phyloP scores from a whole-genome alignment of 2,113 vertebrate species.

The Axis porcinus region DNA sequence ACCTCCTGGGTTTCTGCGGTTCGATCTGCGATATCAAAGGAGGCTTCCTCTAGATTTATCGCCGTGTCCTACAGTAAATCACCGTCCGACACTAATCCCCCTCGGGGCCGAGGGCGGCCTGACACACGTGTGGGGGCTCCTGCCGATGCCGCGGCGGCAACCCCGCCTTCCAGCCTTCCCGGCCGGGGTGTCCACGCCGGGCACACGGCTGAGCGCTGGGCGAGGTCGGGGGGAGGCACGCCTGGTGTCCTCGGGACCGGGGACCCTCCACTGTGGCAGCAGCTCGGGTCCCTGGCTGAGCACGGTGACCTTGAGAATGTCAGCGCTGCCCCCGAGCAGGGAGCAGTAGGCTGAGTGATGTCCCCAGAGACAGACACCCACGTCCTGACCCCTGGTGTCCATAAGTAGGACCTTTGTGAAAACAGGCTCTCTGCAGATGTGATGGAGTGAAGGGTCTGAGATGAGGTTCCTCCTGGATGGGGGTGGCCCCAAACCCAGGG shows the following conservation, averaged over 20 bases:
- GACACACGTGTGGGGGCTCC: background rate
- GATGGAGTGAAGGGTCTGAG: background rate
- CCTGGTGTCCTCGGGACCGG: background rate
- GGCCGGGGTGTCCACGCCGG: rapidly evolving
- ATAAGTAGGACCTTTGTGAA: background rate
- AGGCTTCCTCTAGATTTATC: background rate
- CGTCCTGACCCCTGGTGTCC: background rate
- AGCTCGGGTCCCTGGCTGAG: background rate
- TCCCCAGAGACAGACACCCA: background rate
- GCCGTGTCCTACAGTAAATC: slow-evolving; percentile 45
- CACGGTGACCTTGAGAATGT: rapidly evolving
- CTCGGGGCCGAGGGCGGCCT: background rate
- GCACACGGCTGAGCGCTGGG: rapidly evolving
- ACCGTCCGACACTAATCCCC: background rate
- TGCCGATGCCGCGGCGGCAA: rapidly evolving
- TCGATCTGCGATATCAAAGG: slow-evolving; percentile 60
- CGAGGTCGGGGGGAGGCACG: rapidly evolving
- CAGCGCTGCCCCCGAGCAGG: rapidly evolving
- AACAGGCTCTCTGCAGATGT: background rate
- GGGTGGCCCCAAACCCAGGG: rapidly evolving
- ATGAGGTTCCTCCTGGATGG: rapidly evolving
- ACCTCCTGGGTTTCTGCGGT: slow-evolving; percentile 29
- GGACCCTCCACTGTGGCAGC: background rate
- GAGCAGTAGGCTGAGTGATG: no score
- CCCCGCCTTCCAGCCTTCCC: background rate